phyloP scores from a whole-genome alignment of 2,888 invertebrate species.

The Pandemis cinnamomeana region DNA sequence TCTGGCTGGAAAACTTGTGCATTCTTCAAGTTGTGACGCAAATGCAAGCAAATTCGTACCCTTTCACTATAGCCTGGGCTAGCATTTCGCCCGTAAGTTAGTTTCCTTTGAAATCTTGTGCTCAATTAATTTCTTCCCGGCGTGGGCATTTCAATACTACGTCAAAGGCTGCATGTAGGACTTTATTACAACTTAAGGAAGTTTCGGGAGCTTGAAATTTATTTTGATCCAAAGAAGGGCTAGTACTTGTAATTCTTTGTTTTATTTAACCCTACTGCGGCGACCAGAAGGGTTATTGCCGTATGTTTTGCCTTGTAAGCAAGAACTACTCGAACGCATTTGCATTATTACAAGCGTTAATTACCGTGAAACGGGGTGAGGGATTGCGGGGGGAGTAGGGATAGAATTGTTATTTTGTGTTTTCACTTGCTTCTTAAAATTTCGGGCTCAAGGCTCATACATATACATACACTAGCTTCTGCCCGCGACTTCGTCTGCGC shows the following conservation, averaged over 20 bases:
- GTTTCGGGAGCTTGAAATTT: slow-evolving; percentile 40
- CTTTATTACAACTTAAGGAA: slow-evolving; percentile 56
- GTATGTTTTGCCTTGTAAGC: too few relatives aligned
- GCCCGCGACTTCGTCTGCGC: too few relatives aligned
- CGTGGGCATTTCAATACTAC: slow-evolving; percentile 59
- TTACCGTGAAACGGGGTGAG: too few relatives aligned
- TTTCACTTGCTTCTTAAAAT: too few relatives aligned
- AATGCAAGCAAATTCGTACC: background rate
- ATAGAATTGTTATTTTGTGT: too few relatives aligned
- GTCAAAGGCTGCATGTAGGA: slow-evolving; percentile 53
- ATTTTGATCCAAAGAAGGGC: slow-evolving; percentile 10
- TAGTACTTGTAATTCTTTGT: background rate
- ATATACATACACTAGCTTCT: too few relatives aligned
- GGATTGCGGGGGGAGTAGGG: too few relatives aligned
- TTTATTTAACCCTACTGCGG: background rate
- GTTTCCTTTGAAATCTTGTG: slow-evolving; percentile 53
- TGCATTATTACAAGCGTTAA: too few relatives aligned
- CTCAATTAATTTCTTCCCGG: slow-evolving; percentile 66
- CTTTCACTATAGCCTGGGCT: background rate
- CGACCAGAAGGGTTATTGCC: too few relatives aligned
- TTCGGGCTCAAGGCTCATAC: too few relatives aligned
- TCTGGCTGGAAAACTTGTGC: slow-evolving; percentile 34
- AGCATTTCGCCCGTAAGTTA: slow-evolving; percentile 5
- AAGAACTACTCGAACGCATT: too few relatives aligned
- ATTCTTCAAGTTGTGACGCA: background rate